Conservation (phyloP, 2,113 vertebrate genomes). For the Onychorhynchus coronatus region DNA sequence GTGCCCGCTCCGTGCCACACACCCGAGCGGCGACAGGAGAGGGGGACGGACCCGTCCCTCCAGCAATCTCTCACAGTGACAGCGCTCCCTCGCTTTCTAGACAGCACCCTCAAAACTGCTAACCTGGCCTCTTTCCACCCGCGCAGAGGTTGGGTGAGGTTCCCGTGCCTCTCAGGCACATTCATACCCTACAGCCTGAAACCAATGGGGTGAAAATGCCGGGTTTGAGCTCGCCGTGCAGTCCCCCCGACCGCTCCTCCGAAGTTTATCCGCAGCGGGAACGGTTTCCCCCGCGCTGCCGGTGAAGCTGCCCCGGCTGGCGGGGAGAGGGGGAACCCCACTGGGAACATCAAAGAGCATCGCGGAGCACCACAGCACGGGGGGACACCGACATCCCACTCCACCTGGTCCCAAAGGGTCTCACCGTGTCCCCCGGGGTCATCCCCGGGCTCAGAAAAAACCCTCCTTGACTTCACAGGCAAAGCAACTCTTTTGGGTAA, state of each 20-base stretch:
- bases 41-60: not conserved
- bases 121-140: accelerated
- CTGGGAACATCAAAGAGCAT: not conserved
- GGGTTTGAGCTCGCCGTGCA: accelerated
- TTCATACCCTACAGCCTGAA: not conserved
- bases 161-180: not conserved
- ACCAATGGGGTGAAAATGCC: accelerated
- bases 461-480: not conserved
- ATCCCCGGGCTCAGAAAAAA: not conserved
- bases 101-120: not conserved
- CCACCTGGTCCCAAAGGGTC: accelerated
- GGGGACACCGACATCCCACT: not conserved
- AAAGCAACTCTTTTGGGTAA: not conserved
- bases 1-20: not conserved
- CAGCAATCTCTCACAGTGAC: not conserved
- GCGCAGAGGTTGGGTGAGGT: not conserved
- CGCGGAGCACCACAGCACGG: accelerated
- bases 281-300: accelerated
- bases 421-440: accelerated
- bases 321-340: not conserved
- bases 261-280: not conserved
- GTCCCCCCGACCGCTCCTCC: not conserved
- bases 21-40: not conserved
- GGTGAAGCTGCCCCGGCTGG: not conserved
- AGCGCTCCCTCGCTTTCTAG: not conserved